phyloP scores from a whole-genome alignment of 2,113 vertebrate species.

The Acrocephalus kingi region DNA sequence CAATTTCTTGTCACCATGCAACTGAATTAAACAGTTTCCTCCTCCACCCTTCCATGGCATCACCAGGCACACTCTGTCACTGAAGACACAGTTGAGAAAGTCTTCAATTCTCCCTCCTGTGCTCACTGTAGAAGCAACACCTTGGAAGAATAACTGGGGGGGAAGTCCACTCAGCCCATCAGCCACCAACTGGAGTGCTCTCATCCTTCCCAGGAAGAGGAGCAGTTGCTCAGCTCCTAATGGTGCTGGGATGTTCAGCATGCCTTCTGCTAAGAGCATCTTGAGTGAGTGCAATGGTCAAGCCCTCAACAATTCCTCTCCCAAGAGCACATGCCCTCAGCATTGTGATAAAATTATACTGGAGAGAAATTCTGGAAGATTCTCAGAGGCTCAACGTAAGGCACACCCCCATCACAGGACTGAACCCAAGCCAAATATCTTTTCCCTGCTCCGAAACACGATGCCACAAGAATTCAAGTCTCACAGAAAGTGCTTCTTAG shows the following conservation, averaged over 20 bases:
- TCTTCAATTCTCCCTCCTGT: neutral
- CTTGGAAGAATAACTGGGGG: fast-evolving
- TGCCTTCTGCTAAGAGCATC: neutral
- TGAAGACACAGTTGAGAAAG: fast-evolving
- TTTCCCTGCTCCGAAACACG: neutral
- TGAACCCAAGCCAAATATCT: neutral
- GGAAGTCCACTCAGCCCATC: neutral
- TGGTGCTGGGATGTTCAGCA: neutral
- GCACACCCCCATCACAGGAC: neutral
- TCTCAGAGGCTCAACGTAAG: neutral
- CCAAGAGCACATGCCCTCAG: fast-evolving
- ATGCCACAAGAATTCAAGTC: slow-evolving; percentile 8
- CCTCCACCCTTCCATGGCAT: neutral
- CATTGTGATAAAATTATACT: neutral
- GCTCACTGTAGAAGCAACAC: neutral
- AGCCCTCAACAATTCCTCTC: neutral
- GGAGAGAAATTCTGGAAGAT: neutral
- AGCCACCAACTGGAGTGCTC: neutral
- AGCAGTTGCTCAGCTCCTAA: neutral
- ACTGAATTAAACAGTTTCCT: neutral
- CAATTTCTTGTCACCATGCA: neutral
- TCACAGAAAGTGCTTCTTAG: neutral
- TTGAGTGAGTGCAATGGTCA: neutral
- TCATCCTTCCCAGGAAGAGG: neutral
- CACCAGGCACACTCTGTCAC: neutral